Conservation (phyloP, 2,888 invertebrate species). For the Oscheius sp. region DNA sequence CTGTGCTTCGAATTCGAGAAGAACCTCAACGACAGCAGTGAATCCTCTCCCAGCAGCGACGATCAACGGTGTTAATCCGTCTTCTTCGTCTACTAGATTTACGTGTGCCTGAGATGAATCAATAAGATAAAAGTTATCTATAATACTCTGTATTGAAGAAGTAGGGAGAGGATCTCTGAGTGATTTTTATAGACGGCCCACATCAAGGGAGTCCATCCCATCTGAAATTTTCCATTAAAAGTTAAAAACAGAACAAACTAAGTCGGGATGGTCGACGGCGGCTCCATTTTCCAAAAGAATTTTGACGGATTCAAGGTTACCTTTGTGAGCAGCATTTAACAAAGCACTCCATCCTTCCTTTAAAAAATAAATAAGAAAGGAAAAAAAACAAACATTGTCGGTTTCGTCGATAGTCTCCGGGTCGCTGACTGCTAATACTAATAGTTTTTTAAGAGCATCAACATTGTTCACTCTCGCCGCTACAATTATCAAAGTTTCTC, state of each 20-base stretch:
- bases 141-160: conserved; percentile 77
- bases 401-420: conserved; percentile 65
- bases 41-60: conserved; percentile 80
- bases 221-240: conserved; percentile 70
- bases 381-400: conserved; percentile 55
- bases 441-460: conserved; percentile 81
- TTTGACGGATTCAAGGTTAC: conserved; percentile 84
- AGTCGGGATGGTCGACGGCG: conserved; percentile 55
- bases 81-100: conserved; percentile 89
- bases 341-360: conserved; percentile 76
- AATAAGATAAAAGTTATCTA: not conserved
- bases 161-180: conserved; percentile 78
- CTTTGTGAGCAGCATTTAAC: conserved; percentile 93
- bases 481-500: conserved; percentile 67
- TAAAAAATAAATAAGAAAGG: conserved; percentile 35
- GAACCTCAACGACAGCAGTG: conserved; percentile 82
- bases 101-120: conserved; percentile 79
- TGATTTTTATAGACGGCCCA: conserved; percentile 94
- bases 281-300: conserved; percentile 79
- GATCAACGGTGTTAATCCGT: conserved; percentile 66
- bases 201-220: conserved; percentile 95
- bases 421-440: conserved; percentile 29
- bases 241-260: conserved; percentile 27
- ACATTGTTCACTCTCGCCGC: conserved; percentile 77
- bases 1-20: conserved; percentile 80